Base-by-base conservation (phyloP, 2,113 vertebrate genomes). In the Mesitornis unicolor region DNA sequence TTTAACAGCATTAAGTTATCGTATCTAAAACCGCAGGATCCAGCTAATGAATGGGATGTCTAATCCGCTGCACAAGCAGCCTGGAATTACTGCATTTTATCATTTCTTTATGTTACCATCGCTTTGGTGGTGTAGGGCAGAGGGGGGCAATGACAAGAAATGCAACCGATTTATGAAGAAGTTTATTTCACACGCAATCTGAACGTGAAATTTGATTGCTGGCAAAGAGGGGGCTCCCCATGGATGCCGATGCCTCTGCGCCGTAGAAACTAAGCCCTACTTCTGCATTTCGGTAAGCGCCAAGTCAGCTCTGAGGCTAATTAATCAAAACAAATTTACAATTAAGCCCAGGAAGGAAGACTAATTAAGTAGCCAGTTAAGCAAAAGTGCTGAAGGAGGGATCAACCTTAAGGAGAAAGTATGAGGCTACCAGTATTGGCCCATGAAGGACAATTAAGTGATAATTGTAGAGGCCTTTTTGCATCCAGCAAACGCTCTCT, bases 261-360 rank as follows among this genome's bases (percentile, higher is more conserved):
- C 35, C 61, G 83, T 96, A 96, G 94, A 95, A 97, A 95, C 84
- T 11, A 64, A 97, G 90, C 93, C 76, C 40, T 83, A 84, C 71
- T 71, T 29, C 57, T 94, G 3, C 84, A 69, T 97, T 96, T 97
- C 91, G 92, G 67, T 97, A 96, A 96, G 84, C 85, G 94, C 96
- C 87, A 95, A 97, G 88, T 97, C 95, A 98, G 94, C 93, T 97
- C 70, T 91, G 93, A 95, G 82, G 87, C 92, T 97, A 97, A 98
- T 98, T 98, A 97, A 97, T 98, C 95, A 98, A 98, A 98, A 97
- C 91, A 97, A 97, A 98, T 96, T 96, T 96, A 98, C 93, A 97
- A 89, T 98, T 97, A 98, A 98, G 76, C 87, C 47, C 75, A 87
- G 80, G 79, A 97, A 97, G 93, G 92, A 96, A 95, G 75, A 91